Conservation (phyloP, 1,140 invertebrate genomes). For the Nephotettix cincticeps region DNA sequence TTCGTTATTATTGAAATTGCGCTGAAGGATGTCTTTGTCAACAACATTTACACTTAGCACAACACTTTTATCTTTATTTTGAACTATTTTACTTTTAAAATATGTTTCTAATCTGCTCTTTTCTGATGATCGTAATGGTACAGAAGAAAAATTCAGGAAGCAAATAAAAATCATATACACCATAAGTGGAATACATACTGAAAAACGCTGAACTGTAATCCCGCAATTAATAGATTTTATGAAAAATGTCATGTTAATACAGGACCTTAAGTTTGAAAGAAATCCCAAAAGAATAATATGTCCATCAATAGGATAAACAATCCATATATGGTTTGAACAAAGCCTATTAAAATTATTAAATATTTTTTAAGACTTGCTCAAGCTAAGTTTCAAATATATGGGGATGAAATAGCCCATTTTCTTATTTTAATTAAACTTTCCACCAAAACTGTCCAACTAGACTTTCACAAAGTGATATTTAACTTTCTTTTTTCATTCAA, state of each 20-base stretch:
- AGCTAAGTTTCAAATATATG: too few relatives aligned
- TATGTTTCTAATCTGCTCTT: conserved; percentile 1
- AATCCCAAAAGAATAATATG: too few relatives aligned
- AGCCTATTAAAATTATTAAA: too few relatives aligned
- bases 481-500: too few relatives aligned
- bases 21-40: background rate
- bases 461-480: too few relatives aligned
- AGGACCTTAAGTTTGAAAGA: too few relatives aligned
- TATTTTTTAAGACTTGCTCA: too few relatives aligned
- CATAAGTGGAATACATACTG: background rate
- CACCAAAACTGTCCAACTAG: too few relatives aligned
- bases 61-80: conserved; percentile 20
- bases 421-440: too few relatives aligned
- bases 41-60: background rate
- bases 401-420: too few relatives aligned
- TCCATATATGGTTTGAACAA: too few relatives aligned
- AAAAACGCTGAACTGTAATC: background rate
- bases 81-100: background rate
- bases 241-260: background rate
- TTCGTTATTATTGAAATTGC: background rate
- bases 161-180: conserved; percentile 1
- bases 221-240: background rate
- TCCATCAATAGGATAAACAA: too few relatives aligned
- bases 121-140: conserved; percentile 10
- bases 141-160: background rate